Conservation (phyloP, 2,888 invertebrate species). For the Heliconius cydno region DNA sequence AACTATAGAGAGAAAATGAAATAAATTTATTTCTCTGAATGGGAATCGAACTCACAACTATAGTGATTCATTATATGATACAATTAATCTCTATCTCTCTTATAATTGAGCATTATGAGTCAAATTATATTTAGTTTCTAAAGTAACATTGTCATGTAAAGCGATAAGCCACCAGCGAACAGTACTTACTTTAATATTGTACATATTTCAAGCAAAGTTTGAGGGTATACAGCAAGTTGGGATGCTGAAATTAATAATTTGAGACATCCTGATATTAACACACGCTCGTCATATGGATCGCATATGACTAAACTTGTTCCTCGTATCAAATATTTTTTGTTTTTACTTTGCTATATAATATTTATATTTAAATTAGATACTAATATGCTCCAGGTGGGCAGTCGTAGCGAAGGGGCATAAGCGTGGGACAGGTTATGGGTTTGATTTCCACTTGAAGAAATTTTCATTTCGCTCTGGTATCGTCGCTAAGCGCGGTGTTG, state of each 20-base stretch:
- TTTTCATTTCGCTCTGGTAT: too few species aligned
- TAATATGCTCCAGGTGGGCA: too few species aligned
- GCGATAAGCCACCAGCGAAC: conserved; percentile 2
- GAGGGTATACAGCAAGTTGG: conserved; percentile 3
- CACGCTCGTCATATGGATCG: conserved; percentile 5
- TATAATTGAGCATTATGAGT: neutral
- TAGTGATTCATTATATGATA: too few species aligned
- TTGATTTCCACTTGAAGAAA: too few species aligned
- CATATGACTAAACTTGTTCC: conserved; percentile 12
- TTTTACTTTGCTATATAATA: neutral
- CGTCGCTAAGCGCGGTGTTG: too few species aligned
- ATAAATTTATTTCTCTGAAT: neutral
- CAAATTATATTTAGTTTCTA: neutral
- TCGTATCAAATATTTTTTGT: neutral
- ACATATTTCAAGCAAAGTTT: conserved; percentile 23
- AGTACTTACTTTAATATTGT: conserved; percentile 14
- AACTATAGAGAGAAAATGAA: neutral
- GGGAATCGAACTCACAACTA: neutral
- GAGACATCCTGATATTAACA: conserved; percentile 11
- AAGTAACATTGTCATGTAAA: conserved; percentile 9
- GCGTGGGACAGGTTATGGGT: too few species aligned
- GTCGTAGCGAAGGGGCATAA: too few species aligned
- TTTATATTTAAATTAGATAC: neutral
- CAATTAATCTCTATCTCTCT: neutral
- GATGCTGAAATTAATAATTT: conserved; percentile 15